phyloP scores from a whole-genome alignment of 2,888 invertebrate genomes.

The Zaprionus bogoriensis region DNA sequence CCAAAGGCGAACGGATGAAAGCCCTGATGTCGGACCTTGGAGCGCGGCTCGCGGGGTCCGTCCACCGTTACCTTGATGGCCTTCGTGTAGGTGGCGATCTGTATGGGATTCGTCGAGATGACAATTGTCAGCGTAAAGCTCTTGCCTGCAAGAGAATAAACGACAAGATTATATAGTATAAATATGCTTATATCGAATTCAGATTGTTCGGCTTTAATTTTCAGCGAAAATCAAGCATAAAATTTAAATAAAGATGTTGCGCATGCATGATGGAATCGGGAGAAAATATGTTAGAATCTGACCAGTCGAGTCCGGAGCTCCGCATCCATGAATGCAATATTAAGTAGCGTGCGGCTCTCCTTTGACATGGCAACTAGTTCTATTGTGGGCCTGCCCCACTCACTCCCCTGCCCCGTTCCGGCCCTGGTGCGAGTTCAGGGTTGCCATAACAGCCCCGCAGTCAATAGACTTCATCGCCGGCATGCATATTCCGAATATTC shows the following conservation, averaged over 20 bases:
- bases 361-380: constrained; percentile 53
- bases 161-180: background rate
- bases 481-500: constrained; percentile 44
- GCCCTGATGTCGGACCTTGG: constrained; percentile 94
- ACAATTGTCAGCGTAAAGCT: constrained; percentile 98
- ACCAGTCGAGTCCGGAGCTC: background rate
- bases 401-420: background rate
- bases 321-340: constrained; percentile 30
- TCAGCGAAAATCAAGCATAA: too few relatives aligned
- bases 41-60: constrained; percentile 98
- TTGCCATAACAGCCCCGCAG: constrained; percentile 40
- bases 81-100: constrained; percentile 97
- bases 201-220: too few relatives aligned
- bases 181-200: too few relatives aligned
- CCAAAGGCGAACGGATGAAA: constrained; percentile 96
- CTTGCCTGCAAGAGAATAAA: constrained; percentile 89
- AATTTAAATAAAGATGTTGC: background rate
- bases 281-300: background rate
- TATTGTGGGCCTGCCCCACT: constrained; percentile 7
- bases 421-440: background rate
- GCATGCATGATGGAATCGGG: constrained; percentile 4
- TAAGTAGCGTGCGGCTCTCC: constrained; percentile 42
- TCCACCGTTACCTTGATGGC: constrained; percentile 99
- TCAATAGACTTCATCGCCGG: constrained; percentile 23
- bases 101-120: constrained; percentile 95